Conservation (phyloP, 2,797 vertebrate species). For the Lepilemur septentrionalis region DNA sequence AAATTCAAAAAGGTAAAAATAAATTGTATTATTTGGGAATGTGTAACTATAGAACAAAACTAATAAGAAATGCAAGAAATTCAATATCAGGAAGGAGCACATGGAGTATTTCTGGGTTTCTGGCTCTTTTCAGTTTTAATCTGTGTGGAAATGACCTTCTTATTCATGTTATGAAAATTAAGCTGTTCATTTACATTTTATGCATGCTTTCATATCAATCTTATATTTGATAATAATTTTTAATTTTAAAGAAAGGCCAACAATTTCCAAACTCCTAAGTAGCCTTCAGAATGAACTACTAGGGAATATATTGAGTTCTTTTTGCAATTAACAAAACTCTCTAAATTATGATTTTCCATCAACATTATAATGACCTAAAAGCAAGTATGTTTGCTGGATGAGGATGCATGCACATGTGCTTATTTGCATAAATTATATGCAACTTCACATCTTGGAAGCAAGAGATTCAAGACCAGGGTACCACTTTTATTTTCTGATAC, state of each 20-base stretch:
- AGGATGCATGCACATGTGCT: fast-evolving
- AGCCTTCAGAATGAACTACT: neutral
- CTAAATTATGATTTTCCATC: neutral
- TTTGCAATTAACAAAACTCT: neutral
- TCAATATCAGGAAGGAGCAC: neutral
- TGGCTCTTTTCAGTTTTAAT: neutral
- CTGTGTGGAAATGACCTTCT: neutral
- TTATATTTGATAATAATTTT: neutral
- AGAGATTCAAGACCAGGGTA: neutral
- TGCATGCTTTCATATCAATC: neutral
- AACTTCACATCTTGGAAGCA: neutral
- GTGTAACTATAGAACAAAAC: neutral
- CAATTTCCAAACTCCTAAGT: neutral
- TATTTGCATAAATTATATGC: too few relatives aligned
- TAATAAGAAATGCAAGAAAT: neutral
- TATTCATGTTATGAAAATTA: neutral
- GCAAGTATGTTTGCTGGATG: neutral
- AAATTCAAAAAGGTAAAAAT: neutral
- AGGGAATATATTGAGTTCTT: neutral
- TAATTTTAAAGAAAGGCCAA: neutral
- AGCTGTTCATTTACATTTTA: neutral
- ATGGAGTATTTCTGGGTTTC: neutral
- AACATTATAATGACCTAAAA: neutral
- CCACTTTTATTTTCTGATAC: neutral
- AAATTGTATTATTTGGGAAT: neutral